A percentile compares a stretch with the other conserved stretches of the same genome.
These are phyloP conservation scores for Sycobia sp. DNA, from an alignment of 1,140 invertebrate species.

Conservation along the genomic window DNA sequence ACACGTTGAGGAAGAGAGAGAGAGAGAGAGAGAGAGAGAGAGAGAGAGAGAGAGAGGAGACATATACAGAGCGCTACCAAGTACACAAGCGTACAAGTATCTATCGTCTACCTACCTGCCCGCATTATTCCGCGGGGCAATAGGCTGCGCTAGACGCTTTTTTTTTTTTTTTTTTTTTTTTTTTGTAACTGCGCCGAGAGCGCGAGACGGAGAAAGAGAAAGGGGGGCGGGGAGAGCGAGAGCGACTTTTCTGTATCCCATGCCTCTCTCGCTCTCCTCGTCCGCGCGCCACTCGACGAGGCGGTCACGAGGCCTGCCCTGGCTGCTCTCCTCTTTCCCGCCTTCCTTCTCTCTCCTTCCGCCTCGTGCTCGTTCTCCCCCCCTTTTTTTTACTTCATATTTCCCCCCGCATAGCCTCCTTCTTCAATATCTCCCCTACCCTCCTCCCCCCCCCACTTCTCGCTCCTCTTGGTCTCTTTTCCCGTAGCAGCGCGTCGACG, in stretches of 20 bases:
- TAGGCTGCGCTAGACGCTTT: too few species aligned
- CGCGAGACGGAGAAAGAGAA: not conserved
- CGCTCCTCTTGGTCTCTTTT: not conserved
- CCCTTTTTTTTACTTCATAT: not conserved
- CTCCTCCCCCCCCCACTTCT: not conserved
- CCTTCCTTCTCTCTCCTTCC: not conserved
- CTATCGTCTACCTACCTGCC: not conserved
- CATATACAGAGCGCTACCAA: too few species aligned
- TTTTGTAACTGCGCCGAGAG: too few species aligned
- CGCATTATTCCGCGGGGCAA: conserved; percentile 12
- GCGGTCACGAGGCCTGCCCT: too few species aligned
- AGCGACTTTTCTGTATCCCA: not conserved
- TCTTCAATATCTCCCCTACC: not conserved
- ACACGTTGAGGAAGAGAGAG: too few species aligned
- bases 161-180: too few species aligned
- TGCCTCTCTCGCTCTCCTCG: not conserved
- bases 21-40: too few species aligned
- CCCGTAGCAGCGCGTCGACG: not conserved
- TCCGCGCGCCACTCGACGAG: not conserved
- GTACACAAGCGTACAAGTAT: too few species aligned
- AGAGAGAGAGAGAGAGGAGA: too few species aligned
- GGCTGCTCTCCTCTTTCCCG: not conserved
- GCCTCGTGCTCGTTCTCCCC: conserved; percentile 4
- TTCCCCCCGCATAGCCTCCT: not conserved
- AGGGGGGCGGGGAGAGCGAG: not conserved